Percentiles rank a stretch among this genome's conserved stretches.
Evolutionary conservation across 2,797 vertebrate species (phyloP).

Genomic region (Myotis pilosus): DNA sequence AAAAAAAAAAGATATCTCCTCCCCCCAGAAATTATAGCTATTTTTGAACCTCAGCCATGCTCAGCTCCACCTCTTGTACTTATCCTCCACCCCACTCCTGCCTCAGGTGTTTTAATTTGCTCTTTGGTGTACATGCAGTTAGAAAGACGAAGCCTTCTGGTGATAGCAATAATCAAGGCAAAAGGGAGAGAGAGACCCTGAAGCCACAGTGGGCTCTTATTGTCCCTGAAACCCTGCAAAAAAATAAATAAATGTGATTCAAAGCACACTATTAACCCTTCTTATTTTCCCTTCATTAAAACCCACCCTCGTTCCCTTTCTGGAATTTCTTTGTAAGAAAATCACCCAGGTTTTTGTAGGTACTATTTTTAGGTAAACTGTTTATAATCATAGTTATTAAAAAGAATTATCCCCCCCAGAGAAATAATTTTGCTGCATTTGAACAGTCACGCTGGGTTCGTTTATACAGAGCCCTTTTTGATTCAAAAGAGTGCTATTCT

Average conservation of each 20-base stretch:
- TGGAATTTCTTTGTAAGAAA: conserved; percentile 13
- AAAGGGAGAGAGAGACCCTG: conserved; percentile 12
- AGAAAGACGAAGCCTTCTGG: background rate
- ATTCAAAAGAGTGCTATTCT: background rate
- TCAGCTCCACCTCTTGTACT: background rate
- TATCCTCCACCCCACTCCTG: background rate
- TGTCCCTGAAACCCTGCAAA: background rate
- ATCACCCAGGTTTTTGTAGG: background rate
- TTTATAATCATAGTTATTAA: background rate
- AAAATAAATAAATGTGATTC: background rate
- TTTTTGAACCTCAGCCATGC: background rate
- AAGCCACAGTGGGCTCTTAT: background rate
- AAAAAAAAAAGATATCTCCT: background rate
- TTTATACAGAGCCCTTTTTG: background rate
- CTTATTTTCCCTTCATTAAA: conserved; percentile 50
- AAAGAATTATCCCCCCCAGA: background rate
- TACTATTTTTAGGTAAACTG: conserved; percentile 26
- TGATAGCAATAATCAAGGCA: conserved; percentile 18
- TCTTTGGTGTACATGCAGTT: conserved; percentile 36
- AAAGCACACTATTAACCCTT: conserved; percentile 7
- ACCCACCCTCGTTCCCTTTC: background rate
- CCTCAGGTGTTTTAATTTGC: conserved; percentile 47
- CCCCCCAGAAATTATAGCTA: background rate
- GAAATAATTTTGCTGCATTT: background rate
- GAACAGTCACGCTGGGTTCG: background rate